Conservation (phyloP, 1,140 invertebrate species). For the Ptiloglossa arizonensis region DNA sequence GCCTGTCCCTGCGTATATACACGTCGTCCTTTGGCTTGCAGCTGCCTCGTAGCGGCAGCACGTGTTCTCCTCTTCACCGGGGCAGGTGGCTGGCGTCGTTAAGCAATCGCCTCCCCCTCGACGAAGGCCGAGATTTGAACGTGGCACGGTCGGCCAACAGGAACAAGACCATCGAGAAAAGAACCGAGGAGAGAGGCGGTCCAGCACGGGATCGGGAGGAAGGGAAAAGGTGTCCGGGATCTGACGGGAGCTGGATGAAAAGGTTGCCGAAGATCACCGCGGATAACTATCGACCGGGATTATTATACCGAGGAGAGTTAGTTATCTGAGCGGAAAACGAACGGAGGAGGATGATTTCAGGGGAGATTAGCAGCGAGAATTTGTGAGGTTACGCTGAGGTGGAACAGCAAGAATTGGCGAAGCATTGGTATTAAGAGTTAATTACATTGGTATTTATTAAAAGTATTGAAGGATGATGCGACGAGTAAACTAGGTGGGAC, state of each 20-base stretch:
- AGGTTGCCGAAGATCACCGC: constrained; percentile 7
- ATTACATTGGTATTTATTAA: too few species aligned
- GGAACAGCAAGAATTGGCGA: too few species aligned
- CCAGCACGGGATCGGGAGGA: constrained; percentile 7
- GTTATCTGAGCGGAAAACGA: constrained; percentile 10
- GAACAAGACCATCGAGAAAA: constrained; percentile 30
- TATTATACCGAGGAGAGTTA: not conserved
- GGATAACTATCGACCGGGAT: constrained; percentile 11
- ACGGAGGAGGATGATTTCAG: too few species aligned
- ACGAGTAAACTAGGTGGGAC: too few species aligned
- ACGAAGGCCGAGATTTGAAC: constrained; percentile 71
- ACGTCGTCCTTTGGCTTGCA: constrained; percentile 64
- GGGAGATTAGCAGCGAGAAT: too few species aligned
- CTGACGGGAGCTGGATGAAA: constrained; percentile 10
- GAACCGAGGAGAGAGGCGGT: constrained; percentile 19
- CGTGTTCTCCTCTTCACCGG: constrained; percentile 71
- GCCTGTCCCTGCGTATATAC: constrained; percentile 43
- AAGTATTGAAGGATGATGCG: too few species aligned
- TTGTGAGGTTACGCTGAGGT: too few species aligned
- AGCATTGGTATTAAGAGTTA: too few species aligned
- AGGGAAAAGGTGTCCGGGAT: constrained; percentile 23
- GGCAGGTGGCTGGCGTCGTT: constrained; percentile 78
- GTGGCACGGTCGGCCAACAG: constrained; percentile 45
- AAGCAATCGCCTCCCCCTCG: constrained; percentile 74
- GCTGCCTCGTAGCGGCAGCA: constrained; percentile 74